These are phyloP conservation scores for Stenoptilia bipunctidactyla DNA, from an alignment of 2,888 invertebrate species.

Conservation along the genomic window DNA sequence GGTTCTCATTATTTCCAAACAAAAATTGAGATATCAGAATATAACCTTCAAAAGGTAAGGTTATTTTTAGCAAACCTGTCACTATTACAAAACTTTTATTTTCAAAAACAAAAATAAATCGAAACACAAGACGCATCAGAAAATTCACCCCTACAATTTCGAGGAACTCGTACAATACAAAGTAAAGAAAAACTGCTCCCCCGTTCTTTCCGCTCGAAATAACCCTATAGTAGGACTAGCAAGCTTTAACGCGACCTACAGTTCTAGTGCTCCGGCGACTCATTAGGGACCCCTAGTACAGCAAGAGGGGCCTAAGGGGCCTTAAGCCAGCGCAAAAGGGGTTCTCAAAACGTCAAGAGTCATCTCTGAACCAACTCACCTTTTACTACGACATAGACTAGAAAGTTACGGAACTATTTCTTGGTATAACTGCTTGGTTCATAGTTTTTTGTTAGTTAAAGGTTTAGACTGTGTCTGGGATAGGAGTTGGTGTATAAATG, in stretches of 20 bases:
- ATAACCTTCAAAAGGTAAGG: too few species aligned
- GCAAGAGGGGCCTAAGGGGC: conserved; percentile 45
- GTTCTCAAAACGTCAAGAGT: conserved; percentile 47
- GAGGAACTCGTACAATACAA: conserved; percentile 29
- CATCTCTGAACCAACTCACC: conserved; percentile 40
- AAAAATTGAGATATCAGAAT: too few species aligned
- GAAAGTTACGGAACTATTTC: conserved; percentile 8
- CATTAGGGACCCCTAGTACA: conserved; percentile 56
- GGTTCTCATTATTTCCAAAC: too few species aligned
- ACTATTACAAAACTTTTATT: too few species aligned
- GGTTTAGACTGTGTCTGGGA: conserved; percentile 21
- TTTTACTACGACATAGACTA: conserved; percentile 30
- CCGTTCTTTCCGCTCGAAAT: conserved; percentile 44
- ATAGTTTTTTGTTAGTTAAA: conserved; percentile 10
- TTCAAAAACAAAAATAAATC: too few species aligned
- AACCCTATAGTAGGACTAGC: conserved; percentile 41
- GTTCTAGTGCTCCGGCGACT: conserved; percentile 67
- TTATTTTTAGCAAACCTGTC: too few species aligned
- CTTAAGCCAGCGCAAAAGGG: conserved; percentile 50
- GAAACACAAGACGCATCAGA: too few species aligned
- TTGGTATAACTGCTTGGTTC: conserved; percentile 11
- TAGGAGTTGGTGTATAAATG: conserved; percentile 1
- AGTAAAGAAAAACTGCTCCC: conserved; percentile 42
- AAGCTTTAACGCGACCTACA: conserved; percentile 65
- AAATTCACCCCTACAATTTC: conserved; percentile 1